phyloP scores from a whole-genome alignment of 1,140 invertebrate genomes.

The Scaptodrosophila lebanonensis region DNA sequence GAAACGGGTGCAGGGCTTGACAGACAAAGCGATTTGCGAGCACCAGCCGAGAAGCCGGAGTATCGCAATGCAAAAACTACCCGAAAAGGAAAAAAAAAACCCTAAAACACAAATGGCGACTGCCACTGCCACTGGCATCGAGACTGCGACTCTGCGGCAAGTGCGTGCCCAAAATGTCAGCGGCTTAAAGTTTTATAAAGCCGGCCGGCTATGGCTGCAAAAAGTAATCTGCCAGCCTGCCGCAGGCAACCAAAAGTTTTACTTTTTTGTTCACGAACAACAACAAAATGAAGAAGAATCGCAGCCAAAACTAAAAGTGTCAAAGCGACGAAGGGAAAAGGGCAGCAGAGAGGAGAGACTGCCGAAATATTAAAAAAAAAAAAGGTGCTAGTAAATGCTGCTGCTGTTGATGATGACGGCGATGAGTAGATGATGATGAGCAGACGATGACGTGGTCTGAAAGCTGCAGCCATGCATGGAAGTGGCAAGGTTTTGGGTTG shows the following conservation, averaged over 20 bases:
- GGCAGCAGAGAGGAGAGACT: conserved; percentile 1
- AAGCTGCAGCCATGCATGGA: conserved; percentile 9
- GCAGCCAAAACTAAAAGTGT: conserved; percentile 62
- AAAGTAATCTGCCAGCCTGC: conserved; percentile 65
- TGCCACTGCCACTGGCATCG: neutral
- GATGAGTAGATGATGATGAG: conserved; percentile 9
- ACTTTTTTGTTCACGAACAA: neutral
- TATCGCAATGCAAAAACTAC: conserved; percentile 1
- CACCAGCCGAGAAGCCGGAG: neutral
- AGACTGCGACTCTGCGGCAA: conserved; percentile 29
- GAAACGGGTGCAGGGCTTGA: conserved; percentile 3
- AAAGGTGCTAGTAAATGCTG: conserved; percentile 48
- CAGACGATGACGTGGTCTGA: neutral
- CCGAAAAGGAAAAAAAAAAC: neutral
- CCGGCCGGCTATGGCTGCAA: conserved; percentile 31
- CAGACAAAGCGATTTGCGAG: conserved; percentile 38
- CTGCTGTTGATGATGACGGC: neutral
- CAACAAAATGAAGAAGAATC: conserved; percentile 12
- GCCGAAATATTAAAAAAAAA: conserved; percentile 10
- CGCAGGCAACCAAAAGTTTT: conserved; percentile 62
- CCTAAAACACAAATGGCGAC: too few species aligned
- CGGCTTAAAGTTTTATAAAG: conserved; percentile 59
- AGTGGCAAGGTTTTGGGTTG: too few species aligned
- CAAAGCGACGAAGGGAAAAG: conserved; percentile 57
- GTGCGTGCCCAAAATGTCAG: conserved; percentile 69